Base-by-base conservation (phyloP, 2,113 vertebrate species). In the Anser cygnoides region DNA sequence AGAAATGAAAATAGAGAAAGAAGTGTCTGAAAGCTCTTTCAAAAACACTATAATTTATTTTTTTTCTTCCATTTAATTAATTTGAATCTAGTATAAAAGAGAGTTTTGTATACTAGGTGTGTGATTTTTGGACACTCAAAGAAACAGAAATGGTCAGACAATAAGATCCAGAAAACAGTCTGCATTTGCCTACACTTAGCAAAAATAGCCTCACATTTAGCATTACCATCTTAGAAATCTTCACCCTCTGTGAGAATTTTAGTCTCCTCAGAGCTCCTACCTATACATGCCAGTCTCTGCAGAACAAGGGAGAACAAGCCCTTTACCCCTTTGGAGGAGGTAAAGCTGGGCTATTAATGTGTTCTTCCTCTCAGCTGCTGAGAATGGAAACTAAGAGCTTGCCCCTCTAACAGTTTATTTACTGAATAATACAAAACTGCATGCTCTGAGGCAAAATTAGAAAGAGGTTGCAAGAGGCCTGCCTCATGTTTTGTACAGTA, bases 1-100 rank as follows among this genome's bases (percentile, higher is more conserved):
- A 28, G 62, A 78, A 80, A 70, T 4, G 0, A 83, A 77, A 72
- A 35, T 1, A 37, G 11, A 0, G 12, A 13, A 0, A 2, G 44
- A 89, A 44, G 6, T 67, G 39, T 52, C 23, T 41, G 13, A 29
- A 55, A 92, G 33, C 20, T 65, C 2, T 68, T 84, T 78, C 61
- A 84, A n/a, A 25, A 46, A 59, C 66, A 12, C 8, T 49, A n/a
- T 57, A 0, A n/a, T 44, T 74, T 37, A 37, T 37, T 41, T 65
- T 55, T 70, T 80, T 63, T 33, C 12, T 46, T 46, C n/a, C 7
- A 59, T 49, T 75, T 67, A 87, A 78, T 33, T 80, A 89, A 57
- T 4, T 19, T 76, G 21, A 82, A 44, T 79, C 9, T 33, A 33
- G 9, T 8, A 37, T 41, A 41, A 63, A 54, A 46, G 9, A 55